Conservation (phyloP, 2,113 vertebrate species). For the Cheilinus undulatus region DNA sequence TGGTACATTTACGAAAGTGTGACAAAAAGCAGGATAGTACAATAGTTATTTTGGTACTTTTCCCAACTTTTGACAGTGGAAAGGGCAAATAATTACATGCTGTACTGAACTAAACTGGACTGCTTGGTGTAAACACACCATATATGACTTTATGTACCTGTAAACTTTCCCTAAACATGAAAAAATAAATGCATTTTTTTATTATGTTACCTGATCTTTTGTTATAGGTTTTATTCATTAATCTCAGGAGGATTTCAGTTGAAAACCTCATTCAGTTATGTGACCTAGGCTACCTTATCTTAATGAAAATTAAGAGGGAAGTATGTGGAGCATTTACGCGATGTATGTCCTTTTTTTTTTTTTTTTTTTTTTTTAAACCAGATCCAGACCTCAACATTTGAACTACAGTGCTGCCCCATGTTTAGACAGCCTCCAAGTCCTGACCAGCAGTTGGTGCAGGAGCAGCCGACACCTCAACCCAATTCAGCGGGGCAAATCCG, state of each 20-base stretch:
- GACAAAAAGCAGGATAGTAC: no score
- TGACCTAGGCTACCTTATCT: no score
- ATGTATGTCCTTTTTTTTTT: conserved; percentile 9
- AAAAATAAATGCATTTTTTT: no score
- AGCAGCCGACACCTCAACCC: conserved; percentile 30
- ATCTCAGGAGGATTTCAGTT: neutral
- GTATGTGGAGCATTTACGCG: neutral
- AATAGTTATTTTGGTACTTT: no score
- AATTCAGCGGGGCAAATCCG: conserved; percentile 48
- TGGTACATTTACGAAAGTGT: no score
- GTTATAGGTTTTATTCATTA: neutral
- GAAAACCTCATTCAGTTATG: no score
- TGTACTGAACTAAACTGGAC: no score
- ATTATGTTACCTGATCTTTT: accelerated
- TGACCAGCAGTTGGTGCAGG: conserved; percentile 20
- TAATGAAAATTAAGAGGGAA: neutral
- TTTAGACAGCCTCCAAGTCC: conserved; percentile 61
- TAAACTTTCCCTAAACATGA: no score
- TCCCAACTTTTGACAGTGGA: no score
- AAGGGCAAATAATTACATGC: no score
- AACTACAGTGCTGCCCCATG: conserved; percentile 39
- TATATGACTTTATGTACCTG: no score
- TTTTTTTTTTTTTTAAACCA: conserved; percentile 27
- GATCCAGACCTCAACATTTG: conserved; percentile 63
- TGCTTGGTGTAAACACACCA: no score